Base-by-base conservation (phyloP, 2,888 invertebrate species). In the Liodrosophila aerea region DNA sequence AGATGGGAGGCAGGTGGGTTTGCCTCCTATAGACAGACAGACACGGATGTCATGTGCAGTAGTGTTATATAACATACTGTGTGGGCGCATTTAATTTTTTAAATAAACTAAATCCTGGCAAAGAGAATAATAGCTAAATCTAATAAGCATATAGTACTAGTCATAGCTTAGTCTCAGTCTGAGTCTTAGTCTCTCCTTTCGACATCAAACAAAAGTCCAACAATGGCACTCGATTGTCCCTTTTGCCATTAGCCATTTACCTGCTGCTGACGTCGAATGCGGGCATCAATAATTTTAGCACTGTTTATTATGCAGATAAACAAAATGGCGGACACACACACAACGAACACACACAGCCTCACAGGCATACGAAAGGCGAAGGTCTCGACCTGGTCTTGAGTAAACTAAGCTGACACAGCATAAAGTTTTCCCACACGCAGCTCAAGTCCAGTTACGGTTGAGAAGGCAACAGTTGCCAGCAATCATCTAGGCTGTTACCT, bases 291-390 rank as follows among this genome's bases (percentile, higher is more conserved):
- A 84, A 82, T 84, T 82, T 78, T 54, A 70, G 64, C 74, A 54
- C 64, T 70, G 76, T 84, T 84, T 81, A 81, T 81, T 78, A 82
- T 78, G 77, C 83, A 82, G 83, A 78, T 82, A 78, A 76, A 82
- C 83, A 76, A 78, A 78, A 78, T 78, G 77, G 80, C 61, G 52
- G 39, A 40, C 34, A 64, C 30, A 59, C 52, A 45, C 27, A 53
- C 39, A 27, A 29, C 43, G 36, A 22, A 49, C 13, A 57, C 2
- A 40, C 4, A 54, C 3, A 41, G 8, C 53, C 27, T 45, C 30
- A 15, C 13, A 33, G 16, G 22, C 9, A 15, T 4, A n/a, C 34
- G 43, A 15, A 22, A 33, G 16, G 22, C 9, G 18, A 7, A n/a
- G 39, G 43, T 47, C 39, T 52, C 39, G 58, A 59, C 47, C 49